Evolutionary conservation across 2,888 invertebrate genomes (phyloP).

Genomic region (Drosophila imparisetae): DNA sequence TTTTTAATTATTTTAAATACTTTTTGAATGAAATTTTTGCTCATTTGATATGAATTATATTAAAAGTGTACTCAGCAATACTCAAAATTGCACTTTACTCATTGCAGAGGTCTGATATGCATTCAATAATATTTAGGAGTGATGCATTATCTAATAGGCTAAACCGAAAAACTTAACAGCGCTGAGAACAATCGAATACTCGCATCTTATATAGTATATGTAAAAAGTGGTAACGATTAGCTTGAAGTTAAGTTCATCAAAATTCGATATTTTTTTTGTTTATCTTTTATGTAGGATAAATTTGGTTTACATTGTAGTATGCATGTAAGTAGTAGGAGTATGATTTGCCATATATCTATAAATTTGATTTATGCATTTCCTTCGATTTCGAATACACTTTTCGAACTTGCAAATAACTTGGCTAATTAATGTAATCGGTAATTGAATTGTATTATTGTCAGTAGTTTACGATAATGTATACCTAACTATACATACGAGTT

Average conservation of each 20-base stretch:
- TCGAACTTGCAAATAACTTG: constrained; percentile 41
- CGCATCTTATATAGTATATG: constrained; percentile 19
- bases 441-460: constrained; percentile 84
- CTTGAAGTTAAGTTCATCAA: constrained; percentile 33
- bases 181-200: constrained; percentile 19
- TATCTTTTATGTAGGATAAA: constrained; percentile 22
- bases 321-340: constrained; percentile 18
- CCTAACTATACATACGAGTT: constrained; percentile 21
- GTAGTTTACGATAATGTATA: constrained; percentile 81
- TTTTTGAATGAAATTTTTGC: not conserved
- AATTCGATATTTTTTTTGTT: constrained; percentile 31
- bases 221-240: constrained; percentile 41
- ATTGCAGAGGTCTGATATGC: constrained; percentile 9
- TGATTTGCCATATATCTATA: constrained; percentile 50
- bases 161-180: constrained; percentile 29
- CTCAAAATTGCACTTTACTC: not conserved
- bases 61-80: not conserved
- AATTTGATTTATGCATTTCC: constrained; percentile 59
- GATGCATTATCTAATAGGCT: constrained; percentile 13
- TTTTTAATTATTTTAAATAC: not conserved
- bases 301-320: constrained; percentile 22
- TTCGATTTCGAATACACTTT: constrained; percentile 17
- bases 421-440: constrained; percentile 63
- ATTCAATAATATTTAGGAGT: constrained; percentile 5
- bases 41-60: not conserved